phyloP scores from a whole-genome alignment of 2,113 vertebrate species.

The Tyrannus savana region DNA sequence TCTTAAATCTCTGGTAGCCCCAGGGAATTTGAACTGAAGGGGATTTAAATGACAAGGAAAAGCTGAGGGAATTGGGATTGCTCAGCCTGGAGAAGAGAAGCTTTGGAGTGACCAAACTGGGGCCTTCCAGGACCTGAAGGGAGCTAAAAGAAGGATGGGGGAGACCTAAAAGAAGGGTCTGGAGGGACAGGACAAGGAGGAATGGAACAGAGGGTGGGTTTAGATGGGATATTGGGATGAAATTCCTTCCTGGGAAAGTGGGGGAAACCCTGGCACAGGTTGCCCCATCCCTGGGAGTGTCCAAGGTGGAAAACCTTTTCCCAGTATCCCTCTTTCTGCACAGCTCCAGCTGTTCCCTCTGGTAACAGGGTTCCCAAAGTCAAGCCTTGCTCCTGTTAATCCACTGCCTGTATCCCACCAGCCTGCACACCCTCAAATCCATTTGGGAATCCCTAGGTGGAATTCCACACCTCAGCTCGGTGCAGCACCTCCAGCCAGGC shows the following conservation, averaged over 20 bases:
- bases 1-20: background rate
- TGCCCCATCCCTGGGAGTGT: background rate
- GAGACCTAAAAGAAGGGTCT: background rate
- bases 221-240: background rate
- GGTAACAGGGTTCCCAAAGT: background rate
- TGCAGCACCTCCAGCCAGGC: background rate
- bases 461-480: rapidly evolving
- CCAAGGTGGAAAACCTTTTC: background rate
- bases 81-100: background rate
- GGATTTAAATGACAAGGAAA: background rate
- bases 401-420: background rate
- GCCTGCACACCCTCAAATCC: background rate
- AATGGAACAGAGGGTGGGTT: background rate
- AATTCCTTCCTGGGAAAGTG: background rate
- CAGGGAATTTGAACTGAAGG: background rate
- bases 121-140: background rate
- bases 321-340: background rate
- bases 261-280: background rate
- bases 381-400: background rate
- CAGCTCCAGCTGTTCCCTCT: background rate
- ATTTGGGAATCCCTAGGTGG: background rate
- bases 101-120: background rate
- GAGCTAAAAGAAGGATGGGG: rapidly evolving
- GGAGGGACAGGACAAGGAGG: background rate
- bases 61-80: background rate